phyloP scores from a whole-genome alignment of 1,140 invertebrate species.

The Zaprionus ornatus region DNA sequence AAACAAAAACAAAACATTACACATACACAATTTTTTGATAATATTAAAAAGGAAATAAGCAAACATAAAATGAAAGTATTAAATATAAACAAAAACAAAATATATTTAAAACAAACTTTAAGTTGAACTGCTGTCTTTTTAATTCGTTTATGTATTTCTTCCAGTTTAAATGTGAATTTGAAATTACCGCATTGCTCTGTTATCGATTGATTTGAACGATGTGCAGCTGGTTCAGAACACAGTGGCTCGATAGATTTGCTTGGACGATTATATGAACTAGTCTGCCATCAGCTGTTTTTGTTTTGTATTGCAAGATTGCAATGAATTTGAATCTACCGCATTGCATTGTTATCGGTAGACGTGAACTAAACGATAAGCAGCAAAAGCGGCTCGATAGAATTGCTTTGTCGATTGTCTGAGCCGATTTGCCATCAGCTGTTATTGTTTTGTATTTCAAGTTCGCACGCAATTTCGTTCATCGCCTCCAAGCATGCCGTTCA shows the following conservation, averaged over 20 bases:
- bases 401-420: no score
- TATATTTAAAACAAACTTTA: neutral
- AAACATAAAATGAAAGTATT: slow-evolving; percentile 64
- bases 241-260: no score
- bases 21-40: slow-evolving; percentile 69
- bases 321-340: slow-evolving; percentile 1
- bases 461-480: neutral
- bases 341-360: neutral
- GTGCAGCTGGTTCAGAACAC: no score
- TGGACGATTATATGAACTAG: no score
- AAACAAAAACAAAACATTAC: slow-evolving; percentile 12
- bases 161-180: no score
- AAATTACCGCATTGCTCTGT: no score
- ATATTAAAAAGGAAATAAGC: slow-evolving; percentile 39
- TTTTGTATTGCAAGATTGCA: no score
- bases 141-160: no score
- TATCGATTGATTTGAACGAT: no score
- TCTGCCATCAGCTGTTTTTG: no score
- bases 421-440: slow-evolving; percentile 15
- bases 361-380: neutral
- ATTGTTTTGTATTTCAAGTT: neutral
- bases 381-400: neutral
- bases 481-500: slow-evolving; percentile 34
- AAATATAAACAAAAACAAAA: slow-evolving; percentile 47
- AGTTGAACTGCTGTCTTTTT: no score